Conservation (phyloP, 2,113 vertebrate species). For the Pelmatolapia mariae region DNA sequence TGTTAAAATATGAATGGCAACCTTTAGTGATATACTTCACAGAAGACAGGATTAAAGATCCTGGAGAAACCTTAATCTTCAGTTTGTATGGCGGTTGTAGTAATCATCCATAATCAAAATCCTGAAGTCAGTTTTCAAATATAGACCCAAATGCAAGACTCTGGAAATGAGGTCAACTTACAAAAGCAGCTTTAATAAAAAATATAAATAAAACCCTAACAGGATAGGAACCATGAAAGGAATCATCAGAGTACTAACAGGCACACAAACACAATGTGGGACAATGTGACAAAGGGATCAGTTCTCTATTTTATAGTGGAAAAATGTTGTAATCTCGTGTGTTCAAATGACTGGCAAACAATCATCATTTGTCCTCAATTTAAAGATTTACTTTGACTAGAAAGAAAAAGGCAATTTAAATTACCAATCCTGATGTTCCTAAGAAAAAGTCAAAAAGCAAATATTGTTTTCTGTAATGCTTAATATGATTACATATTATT, state of each 20-base stretch:
- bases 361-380: neutral
- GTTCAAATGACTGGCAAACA: neutral
- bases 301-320: neutral
- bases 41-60: neutral
- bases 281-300: neutral
- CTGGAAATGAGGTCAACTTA: neutral
- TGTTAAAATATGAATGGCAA: neutral
- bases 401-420: neutral
- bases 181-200: neutral
- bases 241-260: neutral
- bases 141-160: neutral
- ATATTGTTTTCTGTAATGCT: neutral
- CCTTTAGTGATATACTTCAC: neutral
- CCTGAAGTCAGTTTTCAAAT: neutral
- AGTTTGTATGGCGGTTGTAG: neutral
- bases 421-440: neutral
- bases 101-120: neutral
- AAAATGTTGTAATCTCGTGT: neutral
- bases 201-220: neutral
- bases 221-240: neutral
- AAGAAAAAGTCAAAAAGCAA: neutral
- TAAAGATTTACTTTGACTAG: neutral
- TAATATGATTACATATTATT: neutral
- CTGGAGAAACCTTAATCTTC: neutral
- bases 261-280: neutral